Percentiles rank a stretch among this genome's conserved stretches.
Evolutionary conservation across 2,888 invertebrate species (phyloP).

Genomic region (Sphinx pinastri): DNA sequence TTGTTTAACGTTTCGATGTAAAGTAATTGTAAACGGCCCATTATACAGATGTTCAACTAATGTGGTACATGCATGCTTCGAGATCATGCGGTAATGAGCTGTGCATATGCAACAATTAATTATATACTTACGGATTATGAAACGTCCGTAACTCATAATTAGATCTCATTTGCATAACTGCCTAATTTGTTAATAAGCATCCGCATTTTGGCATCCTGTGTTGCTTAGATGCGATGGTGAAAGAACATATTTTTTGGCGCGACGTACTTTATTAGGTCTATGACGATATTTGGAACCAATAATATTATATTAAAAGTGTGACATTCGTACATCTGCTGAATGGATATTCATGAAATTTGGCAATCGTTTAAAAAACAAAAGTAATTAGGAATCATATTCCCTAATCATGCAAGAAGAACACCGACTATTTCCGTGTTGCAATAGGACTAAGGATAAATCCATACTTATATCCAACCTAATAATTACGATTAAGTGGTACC

Average conservation of each 20-base stretch:
- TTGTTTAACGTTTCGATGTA: no score
- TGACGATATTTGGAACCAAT: neutral
- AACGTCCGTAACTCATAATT: neutral
- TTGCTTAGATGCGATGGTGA: neutral
- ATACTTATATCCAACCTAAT: no score
- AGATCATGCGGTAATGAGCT: slow-evolving; percentile 18
- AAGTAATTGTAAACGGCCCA: neutral
- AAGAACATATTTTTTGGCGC: neutral
- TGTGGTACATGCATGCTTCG: slow-evolving; percentile 11
- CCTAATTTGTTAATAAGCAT: slow-evolving; percentile 5
- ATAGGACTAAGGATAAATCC: no score
- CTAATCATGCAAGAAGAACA: no score
- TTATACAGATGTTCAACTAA: neutral
- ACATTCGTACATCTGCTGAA: no score
- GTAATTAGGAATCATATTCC: no score
- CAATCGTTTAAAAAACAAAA: no score
- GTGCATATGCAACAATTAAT: slow-evolving; percentile 16
- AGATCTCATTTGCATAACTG: slow-evolving; percentile 5
- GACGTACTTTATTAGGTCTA: no score
- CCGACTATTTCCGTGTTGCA: no score
- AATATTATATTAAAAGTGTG: no score
- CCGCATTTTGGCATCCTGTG: slow-evolving; percentile 4
- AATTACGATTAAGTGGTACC: no score
- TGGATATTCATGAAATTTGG: no score
- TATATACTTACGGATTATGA: slow-evolving; percentile 1